Conservation (phyloP, 2,888 invertebrate genomes). For the Orthosia gracilis region DNA sequence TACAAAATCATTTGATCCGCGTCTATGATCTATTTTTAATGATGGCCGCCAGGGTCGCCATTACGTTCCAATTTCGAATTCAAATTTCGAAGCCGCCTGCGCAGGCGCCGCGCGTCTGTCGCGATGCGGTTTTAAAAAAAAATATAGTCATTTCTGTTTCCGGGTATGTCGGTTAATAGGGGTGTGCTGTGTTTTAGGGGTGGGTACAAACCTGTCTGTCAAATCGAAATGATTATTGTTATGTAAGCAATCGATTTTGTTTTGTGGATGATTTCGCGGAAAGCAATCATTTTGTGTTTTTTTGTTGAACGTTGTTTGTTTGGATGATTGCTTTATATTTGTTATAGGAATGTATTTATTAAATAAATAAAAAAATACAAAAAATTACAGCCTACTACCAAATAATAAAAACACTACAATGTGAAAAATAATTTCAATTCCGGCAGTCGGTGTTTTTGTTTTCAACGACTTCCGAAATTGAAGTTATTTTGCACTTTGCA, state of each 20-base stretch:
- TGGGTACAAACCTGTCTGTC: slow-evolving; percentile 63
- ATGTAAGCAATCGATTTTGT: slow-evolving; percentile 72
- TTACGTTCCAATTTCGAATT: slow-evolving; percentile 85
- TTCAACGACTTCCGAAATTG: too few species aligned
- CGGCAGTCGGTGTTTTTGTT: too few species aligned
- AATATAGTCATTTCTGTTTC: slow-evolving; percentile 76
- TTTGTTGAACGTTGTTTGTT: slow-evolving; percentile 20
- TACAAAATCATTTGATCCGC: slow-evolving; percentile 78
- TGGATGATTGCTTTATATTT: slow-evolving; percentile 21
- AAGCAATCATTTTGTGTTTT: slow-evolving; percentile 45
- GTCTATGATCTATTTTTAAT: slow-evolving; percentile 89
- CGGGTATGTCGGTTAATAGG: slow-evolving; percentile 68
- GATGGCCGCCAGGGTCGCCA: slow-evolving; percentile 83
- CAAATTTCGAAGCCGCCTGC: slow-evolving; percentile 79
- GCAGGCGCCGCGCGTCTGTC: slow-evolving; percentile 81
- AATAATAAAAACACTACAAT: too few species aligned
- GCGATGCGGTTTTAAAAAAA: slow-evolving; percentile 80
- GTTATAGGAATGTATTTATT: not conserved
- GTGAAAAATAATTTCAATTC: too few species aligned
- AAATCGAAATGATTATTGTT: slow-evolving; percentile 71
- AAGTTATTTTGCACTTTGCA: too few species aligned
- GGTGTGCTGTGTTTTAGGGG: slow-evolving; percentile 67
- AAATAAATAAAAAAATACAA: too few species aligned
- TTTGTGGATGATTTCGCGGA: slow-evolving; percentile 51
- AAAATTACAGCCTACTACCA: too few species aligned